Evolutionary conservation across 2,797 vertebrate species (phyloP), one percentile per base, ranked within the genome.

Genomic region (Pelodytes ibericus): DNA sequence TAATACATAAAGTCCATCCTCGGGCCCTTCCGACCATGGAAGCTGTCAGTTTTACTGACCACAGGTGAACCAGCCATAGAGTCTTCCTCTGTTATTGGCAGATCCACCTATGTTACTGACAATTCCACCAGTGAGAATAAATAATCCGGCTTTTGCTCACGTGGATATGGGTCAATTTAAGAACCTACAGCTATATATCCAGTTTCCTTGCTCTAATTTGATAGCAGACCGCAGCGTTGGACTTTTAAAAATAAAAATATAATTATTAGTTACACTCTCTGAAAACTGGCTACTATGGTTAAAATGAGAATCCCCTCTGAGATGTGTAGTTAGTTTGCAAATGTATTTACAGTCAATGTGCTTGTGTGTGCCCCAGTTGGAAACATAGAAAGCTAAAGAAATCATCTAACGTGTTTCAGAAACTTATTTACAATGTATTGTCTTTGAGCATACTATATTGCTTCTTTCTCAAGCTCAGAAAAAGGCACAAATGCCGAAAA

Each of bases 381-480:
- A 53, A 24, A 53, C 22, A 53, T 20, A 2, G 20, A 53, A 53
- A 22, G 2, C 56, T 27, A 25, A 16, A 58, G 56, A 58, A 56
- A 58, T 26, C 56, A 53, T 53, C 49, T 53, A 16, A 53, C 20
- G 16, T 24, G n/a, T 44, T 44, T 44, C 41, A 58, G 51, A 41
- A 74, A 58, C 26, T 49, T 74, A 41, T 74, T 74, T 67, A 67
- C 26, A 49, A 64, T 49, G 56, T 36, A 58, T 75, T 68, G 72
- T 67, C 63, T 75, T 75, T 69, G 56, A 75, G 73, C 65, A 75
- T 69, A 57, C 60, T 36, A 62, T 61, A 75, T 68, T 27, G 33
- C 67, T 61, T 62, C 65, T 47, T 60, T 30, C 57, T 31, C 36
- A 53, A 51, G 36, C 64, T 39, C 22, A 33, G 41, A 44, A 53